Base-by-base conservation (phyloP, 2,888 invertebrate species). In the Xestia xanthographa region DNA sequence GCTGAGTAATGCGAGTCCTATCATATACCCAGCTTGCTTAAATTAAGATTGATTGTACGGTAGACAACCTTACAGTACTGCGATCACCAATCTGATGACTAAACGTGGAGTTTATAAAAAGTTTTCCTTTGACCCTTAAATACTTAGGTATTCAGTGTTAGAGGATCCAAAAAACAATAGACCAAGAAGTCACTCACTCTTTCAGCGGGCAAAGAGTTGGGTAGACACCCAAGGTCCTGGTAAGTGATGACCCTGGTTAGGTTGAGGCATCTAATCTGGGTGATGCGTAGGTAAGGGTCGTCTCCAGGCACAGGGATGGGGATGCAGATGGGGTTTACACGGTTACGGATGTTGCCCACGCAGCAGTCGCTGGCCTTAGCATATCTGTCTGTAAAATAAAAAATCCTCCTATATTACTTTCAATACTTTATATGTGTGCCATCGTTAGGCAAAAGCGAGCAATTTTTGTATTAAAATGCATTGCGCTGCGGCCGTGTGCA, bases 171-270 rank as follows among this genome's bases (percentile, higher is more conserved):
- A 14, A n/a, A 53, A 5, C 5, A 4, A 48, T 11, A 11, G 11
- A 60, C 9, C 29, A 17, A 60, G 20, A n/a, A 45, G 2, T 0
- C 2, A 74, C 85, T 87, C 65, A 92, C 92, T 76, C 92, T 85
- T 68, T 92, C 92, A 34, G 89, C 89, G 0, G 93, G 92, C 14
- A 92, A 68, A 6, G 84, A 80, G 1, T 75, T 80, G 0, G 92
- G 89, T 1, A 90, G 80, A 74, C 93, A 93, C 5, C 91, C 91
- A 4, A 86, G 65, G 4, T 90, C 87, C 75, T 93, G 93, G 66
- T 89, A 93, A 0, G 91, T 92, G 38, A 88, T 87, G 9, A 92
- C 88, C 38, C 92, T 85, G 34, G 93, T 92, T 34, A 93, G 89
- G 77, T 93, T 93, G 75, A 92, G 76, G 70, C 93, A 93, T 5